A percentile compares a stretch with the other conserved stretches of the same genome.
Evolutionary conservation across 2,113 vertebrate genomes (phyloP).

Genomic region (Gymnobelideus leadbeateri): DNA sequence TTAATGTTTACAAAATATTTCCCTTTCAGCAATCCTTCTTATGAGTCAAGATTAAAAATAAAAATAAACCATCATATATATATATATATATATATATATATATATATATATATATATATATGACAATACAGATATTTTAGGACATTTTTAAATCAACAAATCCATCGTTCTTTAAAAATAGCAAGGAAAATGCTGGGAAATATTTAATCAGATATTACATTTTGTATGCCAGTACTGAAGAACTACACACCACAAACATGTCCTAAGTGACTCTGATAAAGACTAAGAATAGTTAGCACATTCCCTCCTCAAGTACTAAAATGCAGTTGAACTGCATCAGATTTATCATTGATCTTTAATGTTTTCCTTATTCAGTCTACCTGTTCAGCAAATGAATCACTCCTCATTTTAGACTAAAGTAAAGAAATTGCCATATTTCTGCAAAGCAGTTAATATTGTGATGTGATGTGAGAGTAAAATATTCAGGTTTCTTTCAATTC

Average conservation of each 20-base stretch:
- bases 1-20: background rate
- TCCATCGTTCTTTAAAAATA: background rate
- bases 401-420: background rate
- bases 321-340: background rate
- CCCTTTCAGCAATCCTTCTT: background rate
- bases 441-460: background rate
- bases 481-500: background rate
- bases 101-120: too few relatives aligned
- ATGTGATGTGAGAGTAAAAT: background rate
- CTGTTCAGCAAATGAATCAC: background rate
- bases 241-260: background rate
- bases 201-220: background rate
- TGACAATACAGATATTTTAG: background rate
- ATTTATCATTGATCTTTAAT: background rate
- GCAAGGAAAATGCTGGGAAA: background rate
- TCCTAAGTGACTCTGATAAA: background rate
- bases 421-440: background rate
- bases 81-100: too few relatives aligned
- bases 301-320: background rate
- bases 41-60: background rate
- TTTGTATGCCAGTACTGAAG: background rate
- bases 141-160: background rate
- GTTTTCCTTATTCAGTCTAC: background rate
- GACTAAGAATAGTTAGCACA: background rate
- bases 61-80: background rate